phyloP scores from a whole-genome alignment of 2,113 vertebrate species.

The Austrofundulus limnaeus region DNA sequence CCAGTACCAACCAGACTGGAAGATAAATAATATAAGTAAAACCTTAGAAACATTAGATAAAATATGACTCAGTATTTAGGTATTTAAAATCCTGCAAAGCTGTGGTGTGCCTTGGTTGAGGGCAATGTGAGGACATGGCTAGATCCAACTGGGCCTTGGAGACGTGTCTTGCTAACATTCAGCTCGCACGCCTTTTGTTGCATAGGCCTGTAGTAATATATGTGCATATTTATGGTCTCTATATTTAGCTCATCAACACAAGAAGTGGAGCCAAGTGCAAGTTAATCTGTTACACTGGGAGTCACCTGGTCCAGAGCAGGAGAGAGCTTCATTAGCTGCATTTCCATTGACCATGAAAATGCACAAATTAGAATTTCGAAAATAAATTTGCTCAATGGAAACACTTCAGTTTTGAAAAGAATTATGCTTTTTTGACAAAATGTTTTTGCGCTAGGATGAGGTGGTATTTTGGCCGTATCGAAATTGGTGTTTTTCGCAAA shows the following conservation, averaged over 20 bases:
- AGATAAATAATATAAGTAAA: neutral
- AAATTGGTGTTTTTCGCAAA: too few relatives aligned
- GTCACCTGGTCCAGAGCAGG: constrained; percentile 46
- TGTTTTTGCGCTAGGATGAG: too few relatives aligned
- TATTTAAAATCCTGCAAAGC: constrained; percentile 9
- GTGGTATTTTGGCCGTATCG: constrained; percentile 27
- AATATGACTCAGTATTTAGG: constrained; percentile 12
- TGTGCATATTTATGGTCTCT: constrained; percentile 70
- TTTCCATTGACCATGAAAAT: too few relatives aligned
- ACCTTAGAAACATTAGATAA: neutral
- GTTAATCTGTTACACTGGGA: constrained; percentile 65
- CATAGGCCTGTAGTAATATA: constrained; percentile 23
- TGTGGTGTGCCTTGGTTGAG: constrained; percentile 48
- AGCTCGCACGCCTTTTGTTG: constrained; percentile 66
- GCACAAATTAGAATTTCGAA: too few relatives aligned
- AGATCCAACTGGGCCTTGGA: constrained; percentile 56
- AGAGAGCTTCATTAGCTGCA: constrained; percentile 32
- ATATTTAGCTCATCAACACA: constrained; percentile 64
- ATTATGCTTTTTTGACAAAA: too few relatives aligned
- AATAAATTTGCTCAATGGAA: too few relatives aligned
- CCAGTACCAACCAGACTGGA: too few relatives aligned
- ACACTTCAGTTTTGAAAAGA: too few relatives aligned
- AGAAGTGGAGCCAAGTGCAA: constrained; percentile 58
- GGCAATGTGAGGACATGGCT: constrained; percentile 59
- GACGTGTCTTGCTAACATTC: constrained; percentile 65